A percentile compares a stretch with the other conserved stretches of the same genome.
These are phyloP conservation scores for Hypena proboscidalis DNA, from an alignment of 2,888 invertebrate species.

Conservation along the genomic window DNA sequence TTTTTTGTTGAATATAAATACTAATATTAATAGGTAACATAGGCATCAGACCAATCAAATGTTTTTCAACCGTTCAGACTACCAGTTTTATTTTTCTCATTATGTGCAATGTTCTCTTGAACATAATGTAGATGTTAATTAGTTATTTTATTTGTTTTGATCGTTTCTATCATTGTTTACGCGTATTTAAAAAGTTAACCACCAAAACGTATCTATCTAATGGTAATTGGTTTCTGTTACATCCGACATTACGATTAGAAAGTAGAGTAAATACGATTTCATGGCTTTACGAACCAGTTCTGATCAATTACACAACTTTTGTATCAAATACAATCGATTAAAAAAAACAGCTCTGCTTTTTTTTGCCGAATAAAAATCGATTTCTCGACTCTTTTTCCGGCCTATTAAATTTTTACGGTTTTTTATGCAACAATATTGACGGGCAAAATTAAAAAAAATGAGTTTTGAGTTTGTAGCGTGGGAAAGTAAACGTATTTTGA, in stretches of 20 bases:
- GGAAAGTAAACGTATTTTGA: conserved; percentile 15
- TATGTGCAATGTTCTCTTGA: no score
- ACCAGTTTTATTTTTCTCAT: no score
- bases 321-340: conserved; percentile 34
- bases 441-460: neutral
- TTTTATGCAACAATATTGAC: neutral
- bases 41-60: no score
- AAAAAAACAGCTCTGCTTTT: conserved; percentile 28
- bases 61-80: no score
- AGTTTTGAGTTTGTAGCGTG: no score
- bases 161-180: no score
- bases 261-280: conserved; percentile 61
- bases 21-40: no score
- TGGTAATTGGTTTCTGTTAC: conserved; percentile 36
- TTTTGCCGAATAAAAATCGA: conserved; percentile 21
- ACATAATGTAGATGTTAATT: no score
- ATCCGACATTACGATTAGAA: conserved; percentile 56
- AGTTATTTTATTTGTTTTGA: no score
- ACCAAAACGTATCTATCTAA: conserved; percentile 16
- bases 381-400: conserved; percentile 15
- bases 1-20: no score
- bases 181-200: no score
- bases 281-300: conserved; percentile 45
- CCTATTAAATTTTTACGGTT: conserved; percentile 10
- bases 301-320: conserved; percentile 47